phyloP scores from a whole-genome alignment of 1,140 invertebrate species.

The Halyomorpha halys region DNA sequence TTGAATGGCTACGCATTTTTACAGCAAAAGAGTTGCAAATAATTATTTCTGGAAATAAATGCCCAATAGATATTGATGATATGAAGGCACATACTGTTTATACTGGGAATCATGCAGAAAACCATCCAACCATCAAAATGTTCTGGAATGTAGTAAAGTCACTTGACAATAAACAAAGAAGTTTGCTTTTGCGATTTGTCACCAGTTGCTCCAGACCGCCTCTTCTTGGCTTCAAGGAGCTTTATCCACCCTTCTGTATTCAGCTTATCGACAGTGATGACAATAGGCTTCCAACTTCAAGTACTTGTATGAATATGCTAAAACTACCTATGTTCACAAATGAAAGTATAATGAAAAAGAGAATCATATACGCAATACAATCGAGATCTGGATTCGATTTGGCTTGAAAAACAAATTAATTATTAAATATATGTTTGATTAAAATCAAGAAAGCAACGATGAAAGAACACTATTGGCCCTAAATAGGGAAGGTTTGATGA shows the following conservation, averaged over 20 bases:
- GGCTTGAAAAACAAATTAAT: no score
- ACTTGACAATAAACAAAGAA: conserved; percentile 73
- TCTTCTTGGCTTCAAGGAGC: conserved; percentile 81
- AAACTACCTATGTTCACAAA: conserved; percentile 86
- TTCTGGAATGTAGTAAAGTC: conserved; percentile 79
- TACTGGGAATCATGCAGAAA: conserved; percentile 65
- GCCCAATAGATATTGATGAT: conserved; percentile 84
- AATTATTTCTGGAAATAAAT: conserved; percentile 84
- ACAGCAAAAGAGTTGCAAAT: conserved; percentile 89
- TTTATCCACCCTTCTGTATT: conserved; percentile 90
- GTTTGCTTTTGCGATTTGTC: conserved; percentile 89
- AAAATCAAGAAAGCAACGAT: no score
- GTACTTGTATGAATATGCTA: conserved; percentile 97
- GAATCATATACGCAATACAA: conserved; percentile 88
- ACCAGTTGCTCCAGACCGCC: conserved; percentile 95
- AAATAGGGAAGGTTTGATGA: no score
- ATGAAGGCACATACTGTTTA: conserved; percentile 76
- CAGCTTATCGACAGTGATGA: conserved; percentile 73
- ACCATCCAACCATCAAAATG: conserved; percentile 63
- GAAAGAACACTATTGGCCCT: no score
- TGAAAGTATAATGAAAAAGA: conserved; percentile 64
- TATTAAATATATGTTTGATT: no score
- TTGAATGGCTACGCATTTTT: conserved; percentile 91
- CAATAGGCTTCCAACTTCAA: conserved; percentile 76
- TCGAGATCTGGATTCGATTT: conserved; percentile 92